Evolutionary conservation across 2,113 vertebrate species (phyloP).

Genomic region (Dicerorhinus sumatrensis): DNA sequence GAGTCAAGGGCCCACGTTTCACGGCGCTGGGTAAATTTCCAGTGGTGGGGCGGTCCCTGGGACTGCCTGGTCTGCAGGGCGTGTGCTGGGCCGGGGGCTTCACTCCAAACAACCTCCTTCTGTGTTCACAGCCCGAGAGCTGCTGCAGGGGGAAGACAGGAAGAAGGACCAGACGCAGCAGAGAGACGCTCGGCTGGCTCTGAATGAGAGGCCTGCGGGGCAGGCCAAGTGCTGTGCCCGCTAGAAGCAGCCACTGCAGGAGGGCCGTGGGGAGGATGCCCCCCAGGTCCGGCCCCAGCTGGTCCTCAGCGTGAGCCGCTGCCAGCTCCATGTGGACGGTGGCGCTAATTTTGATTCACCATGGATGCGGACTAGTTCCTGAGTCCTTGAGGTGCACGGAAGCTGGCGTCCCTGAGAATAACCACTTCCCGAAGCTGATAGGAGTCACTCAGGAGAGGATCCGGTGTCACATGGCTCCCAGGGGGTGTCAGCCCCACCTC

Average conservation of each 20-base stretch:
- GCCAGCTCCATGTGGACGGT: accelerated
- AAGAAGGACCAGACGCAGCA: accelerated
- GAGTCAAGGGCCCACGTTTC: accelerated
- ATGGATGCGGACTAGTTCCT: accelerated
- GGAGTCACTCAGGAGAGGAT: not conserved
- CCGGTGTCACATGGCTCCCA: accelerated
- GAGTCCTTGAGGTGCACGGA: not conserved
- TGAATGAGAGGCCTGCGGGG: accelerated
- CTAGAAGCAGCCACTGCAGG: not conserved
- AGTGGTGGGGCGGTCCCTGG: not conserved
- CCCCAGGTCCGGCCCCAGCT: accelerated
- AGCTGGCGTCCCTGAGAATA: too few relatives aligned
- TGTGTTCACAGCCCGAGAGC: slow-evolving; percentile 78
- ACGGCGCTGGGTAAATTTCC: accelerated
- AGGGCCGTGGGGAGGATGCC: not conserved
- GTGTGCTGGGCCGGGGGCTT: not conserved
- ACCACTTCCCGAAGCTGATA: not conserved
- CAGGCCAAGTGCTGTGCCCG: slow-evolving; percentile 66
- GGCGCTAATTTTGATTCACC: accelerated
- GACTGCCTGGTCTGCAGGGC: accelerated
- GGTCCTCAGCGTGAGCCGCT: accelerated
- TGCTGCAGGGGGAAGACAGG: slow-evolving; percentile 63
- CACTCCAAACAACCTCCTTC: too few relatives aligned
- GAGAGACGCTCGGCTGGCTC: accelerated
- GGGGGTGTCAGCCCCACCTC: accelerated